These are phyloP conservation scores for Fragum sueziense DNA, from an alignment of 2,888 invertebrate genomes.

Conservation along the genomic window DNA sequence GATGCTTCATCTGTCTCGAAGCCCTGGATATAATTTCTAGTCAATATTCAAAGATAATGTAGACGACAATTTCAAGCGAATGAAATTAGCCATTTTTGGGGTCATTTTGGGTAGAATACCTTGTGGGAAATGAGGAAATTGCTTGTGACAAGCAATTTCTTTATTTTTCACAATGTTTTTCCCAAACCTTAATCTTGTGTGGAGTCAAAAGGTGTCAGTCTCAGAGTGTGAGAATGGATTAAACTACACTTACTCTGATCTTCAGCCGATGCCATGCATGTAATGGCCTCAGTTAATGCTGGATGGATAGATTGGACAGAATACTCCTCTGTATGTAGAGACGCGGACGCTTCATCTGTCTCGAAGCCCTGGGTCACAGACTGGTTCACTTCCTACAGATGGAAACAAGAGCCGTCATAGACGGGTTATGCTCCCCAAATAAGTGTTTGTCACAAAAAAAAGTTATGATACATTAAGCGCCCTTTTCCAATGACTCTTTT, in stretches of 20 bases:
- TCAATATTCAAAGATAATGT: too few species aligned
- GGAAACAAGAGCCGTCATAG: background rate
- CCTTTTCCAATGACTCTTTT: too few species aligned
- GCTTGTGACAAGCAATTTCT: constrained; percentile 3
- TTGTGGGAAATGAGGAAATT: background rate
- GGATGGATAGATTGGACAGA: constrained; percentile 67
- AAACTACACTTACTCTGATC: constrained; percentile 57
- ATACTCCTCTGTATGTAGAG: constrained; percentile 50
- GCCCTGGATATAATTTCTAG: too few species aligned
- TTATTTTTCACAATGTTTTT: background rate
- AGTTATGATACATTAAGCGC: too few species aligned
- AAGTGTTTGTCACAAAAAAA: too few species aligned
- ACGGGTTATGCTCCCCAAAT: too few species aligned
- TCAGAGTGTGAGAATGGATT: too few species aligned
- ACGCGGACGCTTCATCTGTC: constrained; percentile 49
- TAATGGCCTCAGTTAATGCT: constrained; percentile 68
- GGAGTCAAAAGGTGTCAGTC: too few species aligned
- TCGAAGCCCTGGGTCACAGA: constrained; percentile 54
- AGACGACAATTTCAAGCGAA: too few species aligned
- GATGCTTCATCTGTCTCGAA: constrained; percentile 57
- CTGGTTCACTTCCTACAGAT: constrained; percentile 60
- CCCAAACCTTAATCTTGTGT: too few species aligned
- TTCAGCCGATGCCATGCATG: constrained; percentile 57
- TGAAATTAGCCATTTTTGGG: too few species aligned
- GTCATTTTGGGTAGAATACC: too few species aligned